Conservation (phyloP, 2,113 vertebrate species). For the Motacilla alba region DNA sequence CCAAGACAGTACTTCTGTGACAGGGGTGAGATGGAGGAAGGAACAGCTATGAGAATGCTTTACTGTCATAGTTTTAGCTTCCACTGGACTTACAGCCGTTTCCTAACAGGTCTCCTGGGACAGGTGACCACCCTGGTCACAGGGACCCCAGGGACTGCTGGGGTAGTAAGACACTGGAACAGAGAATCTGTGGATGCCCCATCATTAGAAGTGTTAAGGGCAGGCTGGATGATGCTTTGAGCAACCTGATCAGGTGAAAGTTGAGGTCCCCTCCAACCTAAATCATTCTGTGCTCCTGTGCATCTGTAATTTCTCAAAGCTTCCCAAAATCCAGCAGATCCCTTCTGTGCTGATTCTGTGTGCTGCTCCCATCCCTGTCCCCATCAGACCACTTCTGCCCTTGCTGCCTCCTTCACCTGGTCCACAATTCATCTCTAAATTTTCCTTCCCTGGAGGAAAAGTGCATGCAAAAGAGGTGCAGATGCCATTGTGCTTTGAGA, state of each 20-base stretch:
- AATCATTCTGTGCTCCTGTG: background rate
- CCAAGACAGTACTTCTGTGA: background rate
- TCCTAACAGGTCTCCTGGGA: background rate
- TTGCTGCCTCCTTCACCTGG: background rate
- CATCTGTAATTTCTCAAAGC: background rate
- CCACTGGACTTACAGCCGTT: background rate
- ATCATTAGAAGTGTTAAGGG: background rate
- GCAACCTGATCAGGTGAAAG: background rate
- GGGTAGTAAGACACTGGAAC: background rate
- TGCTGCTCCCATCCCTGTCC: background rate
- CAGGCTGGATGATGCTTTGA: background rate
- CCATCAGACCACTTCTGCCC: background rate
- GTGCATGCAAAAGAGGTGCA: background rate
- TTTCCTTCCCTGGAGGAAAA: background rate
- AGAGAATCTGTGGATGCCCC: background rate
- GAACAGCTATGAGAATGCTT: background rate
- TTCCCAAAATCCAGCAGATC: background rate
- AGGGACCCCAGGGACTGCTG: background rate
- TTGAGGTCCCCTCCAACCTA: background rate
- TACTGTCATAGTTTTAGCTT: background rate
- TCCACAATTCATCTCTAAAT: background rate
- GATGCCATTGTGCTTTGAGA: background rate
- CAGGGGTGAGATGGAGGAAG: accelerated
- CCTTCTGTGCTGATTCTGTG: background rate
- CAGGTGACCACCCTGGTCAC: accelerated